Evolutionary conservation across 2,797 vertebrate species (phyloP).

Genomic region (Channallabes apus): DNA sequence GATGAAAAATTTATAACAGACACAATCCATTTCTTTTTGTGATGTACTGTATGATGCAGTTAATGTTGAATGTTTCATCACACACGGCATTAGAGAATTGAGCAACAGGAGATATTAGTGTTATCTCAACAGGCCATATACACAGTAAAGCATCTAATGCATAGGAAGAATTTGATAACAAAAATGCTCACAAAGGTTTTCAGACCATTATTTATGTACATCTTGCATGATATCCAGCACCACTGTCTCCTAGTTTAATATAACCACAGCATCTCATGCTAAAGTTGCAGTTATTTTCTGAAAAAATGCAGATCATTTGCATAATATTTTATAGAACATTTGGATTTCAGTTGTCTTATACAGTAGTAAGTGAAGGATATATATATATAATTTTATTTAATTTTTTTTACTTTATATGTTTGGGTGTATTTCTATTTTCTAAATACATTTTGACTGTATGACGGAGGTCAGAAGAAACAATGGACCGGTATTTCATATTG

Average conservation of each 20-base stretch:
- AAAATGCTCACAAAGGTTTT: background rate
- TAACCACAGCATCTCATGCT: background rate
- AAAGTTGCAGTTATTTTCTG: background rate
- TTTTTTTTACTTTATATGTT: background rate
- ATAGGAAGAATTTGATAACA: background rate
- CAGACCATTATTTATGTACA: background rate
- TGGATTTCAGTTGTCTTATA: too few relatives aligned
- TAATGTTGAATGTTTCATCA: background rate
- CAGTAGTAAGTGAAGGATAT: too few relatives aligned
- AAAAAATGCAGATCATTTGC: background rate
- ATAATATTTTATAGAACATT: background rate
- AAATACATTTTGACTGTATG: background rate
- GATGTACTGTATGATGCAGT: background rate
- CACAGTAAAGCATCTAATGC: background rate
- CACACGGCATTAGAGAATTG: background rate
- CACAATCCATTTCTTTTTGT: background rate
- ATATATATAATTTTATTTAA: too few relatives aligned
- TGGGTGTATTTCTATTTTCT: background rate
- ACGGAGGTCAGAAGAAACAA: background rate
- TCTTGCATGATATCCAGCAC: background rate
- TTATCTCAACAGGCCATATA: background rate
- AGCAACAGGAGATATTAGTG: background rate
- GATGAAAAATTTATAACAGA: background rate
- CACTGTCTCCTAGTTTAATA: background rate
- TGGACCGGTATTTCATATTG: background rate